Conservation (phyloP, 2,888 invertebrate genomes). For the Malthinus seriepunctatus region DNA sequence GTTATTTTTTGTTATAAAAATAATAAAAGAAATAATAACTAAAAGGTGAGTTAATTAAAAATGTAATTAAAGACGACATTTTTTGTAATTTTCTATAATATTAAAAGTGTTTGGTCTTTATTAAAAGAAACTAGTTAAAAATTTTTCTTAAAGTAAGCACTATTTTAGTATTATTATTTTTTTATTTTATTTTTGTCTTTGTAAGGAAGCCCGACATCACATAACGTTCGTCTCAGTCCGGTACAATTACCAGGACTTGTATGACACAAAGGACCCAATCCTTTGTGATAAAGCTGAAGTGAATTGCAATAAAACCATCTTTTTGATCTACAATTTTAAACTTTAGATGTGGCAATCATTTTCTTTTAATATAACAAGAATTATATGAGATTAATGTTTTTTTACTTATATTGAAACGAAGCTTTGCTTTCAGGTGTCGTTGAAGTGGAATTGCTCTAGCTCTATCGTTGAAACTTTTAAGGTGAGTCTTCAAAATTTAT, state of each 20-base stretch:
- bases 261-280: slow-evolving; percentile 24
- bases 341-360: slow-evolving; percentile 18
- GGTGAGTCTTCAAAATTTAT: too few relatives aligned
- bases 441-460: too few relatives aligned
- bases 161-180: slow-evolving; percentile 10
- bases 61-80: slow-evolving; percentile 5
- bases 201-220: slow-evolving; percentile 13
- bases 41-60: slow-evolving; percentile 4
- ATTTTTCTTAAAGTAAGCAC: slow-evolving; percentile 9
- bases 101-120: slow-evolving; percentile 3
- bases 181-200: slow-evolving; percentile 23
- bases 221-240: slow-evolving; percentile 25
- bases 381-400: too few relatives aligned
- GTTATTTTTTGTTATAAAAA: slow-evolving; percentile 1
- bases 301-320: slow-evolving; percentile 23
- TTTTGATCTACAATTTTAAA: slow-evolving; percentile 17
- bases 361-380: slow-evolving; percentile 6
- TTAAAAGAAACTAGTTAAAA: slow-evolving; percentile 3
- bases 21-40: slow-evolving; percentile 3
- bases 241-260: slow-evolving; percentile 26
- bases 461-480: too few relatives aligned
- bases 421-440: not conserved
- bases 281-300: slow-evolving; percentile 24
- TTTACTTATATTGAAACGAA: slow-evolving; percentile 7
- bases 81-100: slow-evolving; percentile 7